A percentile compares a stretch with the other conserved stretches of the same genome.
These are phyloP conservation scores for Phorcus lineatus DNA, from an alignment of 2,888 invertebrate genomes.

Conservation along the genomic window DNA sequence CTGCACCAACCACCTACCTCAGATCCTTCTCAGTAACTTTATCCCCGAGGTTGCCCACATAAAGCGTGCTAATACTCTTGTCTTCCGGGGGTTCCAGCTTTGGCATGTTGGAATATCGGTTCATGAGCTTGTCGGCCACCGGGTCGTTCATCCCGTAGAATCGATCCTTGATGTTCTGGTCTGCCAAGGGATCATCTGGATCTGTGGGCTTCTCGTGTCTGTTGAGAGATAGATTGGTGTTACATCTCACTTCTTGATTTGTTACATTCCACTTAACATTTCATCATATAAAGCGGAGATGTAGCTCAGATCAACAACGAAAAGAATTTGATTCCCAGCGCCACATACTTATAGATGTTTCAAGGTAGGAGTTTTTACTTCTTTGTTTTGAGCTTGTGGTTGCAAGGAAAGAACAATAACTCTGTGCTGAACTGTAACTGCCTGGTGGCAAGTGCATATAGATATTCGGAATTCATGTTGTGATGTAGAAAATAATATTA, in stretches of 20 bases:
- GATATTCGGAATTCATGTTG: too few species aligned
- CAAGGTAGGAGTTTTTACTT: too few species aligned
- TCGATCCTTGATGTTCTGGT: slow-evolving; percentile 90
- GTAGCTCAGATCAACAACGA: too few species aligned
- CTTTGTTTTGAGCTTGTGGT: too few species aligned
- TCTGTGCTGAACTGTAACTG: too few species aligned
- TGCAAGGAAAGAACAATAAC: too few species aligned
- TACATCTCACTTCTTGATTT: background rate
- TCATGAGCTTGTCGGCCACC: slow-evolving; percentile 94
- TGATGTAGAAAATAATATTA: too few species aligned
- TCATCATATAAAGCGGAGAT: too few species aligned
- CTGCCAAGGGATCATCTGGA: slow-evolving; percentile 95
- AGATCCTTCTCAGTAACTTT: slow-evolving; percentile 90
- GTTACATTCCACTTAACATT: too few species aligned
- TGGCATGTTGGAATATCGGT: slow-evolving; percentile 93
- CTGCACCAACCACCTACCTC: slow-evolving; percentile 74
- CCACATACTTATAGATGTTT: too few species aligned
- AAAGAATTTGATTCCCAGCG: too few species aligned
- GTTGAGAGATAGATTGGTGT: slow-evolving; percentile 31
- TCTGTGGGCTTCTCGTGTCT: slow-evolving; percentile 97
- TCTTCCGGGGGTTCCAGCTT: slow-evolving; percentile 97
- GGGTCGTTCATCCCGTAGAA: slow-evolving; percentile 97
- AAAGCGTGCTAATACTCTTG: slow-evolving; percentile 94
- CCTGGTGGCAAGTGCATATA: too few species aligned
- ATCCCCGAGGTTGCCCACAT: slow-evolving; percentile 96